Evolutionary conservation across 2,888 invertebrate species (phyloP).

Genomic region (Tenthredo amoena): DNA sequence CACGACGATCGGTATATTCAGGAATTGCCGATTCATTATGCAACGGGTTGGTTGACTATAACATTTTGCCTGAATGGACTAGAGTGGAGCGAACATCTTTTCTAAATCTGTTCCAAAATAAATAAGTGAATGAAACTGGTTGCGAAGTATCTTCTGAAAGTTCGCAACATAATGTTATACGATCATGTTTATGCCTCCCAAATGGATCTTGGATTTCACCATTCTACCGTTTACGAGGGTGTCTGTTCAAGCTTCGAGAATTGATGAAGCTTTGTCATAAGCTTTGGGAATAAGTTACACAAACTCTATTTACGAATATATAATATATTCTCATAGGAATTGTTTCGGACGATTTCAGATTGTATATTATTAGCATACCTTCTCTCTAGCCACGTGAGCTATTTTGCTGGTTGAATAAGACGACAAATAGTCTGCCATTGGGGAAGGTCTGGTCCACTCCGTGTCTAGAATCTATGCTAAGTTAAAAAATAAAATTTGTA

Average conservation of each 20-base stretch:
- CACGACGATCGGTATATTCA: too few species aligned
- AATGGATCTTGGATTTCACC: background rate
- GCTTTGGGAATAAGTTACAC: background rate
- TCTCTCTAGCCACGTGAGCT: conserved; percentile 42
- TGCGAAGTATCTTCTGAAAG: background rate
- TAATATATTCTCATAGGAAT: background rate
- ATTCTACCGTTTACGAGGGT: background rate
- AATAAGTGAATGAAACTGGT: background rate
- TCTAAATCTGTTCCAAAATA: background rate
- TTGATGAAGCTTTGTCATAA: background rate
- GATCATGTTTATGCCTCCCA: background rate
- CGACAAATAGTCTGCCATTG: conserved; percentile 47
- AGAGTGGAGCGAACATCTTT: background rate
- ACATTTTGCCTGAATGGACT: background rate
- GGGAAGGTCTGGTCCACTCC: background rate
- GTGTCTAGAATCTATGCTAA: background rate
- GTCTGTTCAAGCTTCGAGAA: background rate
- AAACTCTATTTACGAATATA: background rate
- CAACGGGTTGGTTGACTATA: background rate
- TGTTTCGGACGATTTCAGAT: conserved; percentile 2
- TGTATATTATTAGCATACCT: conserved; percentile 31
- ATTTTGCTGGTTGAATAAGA: conserved; percentile 38
- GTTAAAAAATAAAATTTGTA: conserved; percentile 24
- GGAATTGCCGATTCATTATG: background rate
- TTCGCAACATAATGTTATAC: background rate